Evolutionary conservation across 1,140 invertebrate species (phyloP).

Genomic region (Ceratitis capitata): DNA sequence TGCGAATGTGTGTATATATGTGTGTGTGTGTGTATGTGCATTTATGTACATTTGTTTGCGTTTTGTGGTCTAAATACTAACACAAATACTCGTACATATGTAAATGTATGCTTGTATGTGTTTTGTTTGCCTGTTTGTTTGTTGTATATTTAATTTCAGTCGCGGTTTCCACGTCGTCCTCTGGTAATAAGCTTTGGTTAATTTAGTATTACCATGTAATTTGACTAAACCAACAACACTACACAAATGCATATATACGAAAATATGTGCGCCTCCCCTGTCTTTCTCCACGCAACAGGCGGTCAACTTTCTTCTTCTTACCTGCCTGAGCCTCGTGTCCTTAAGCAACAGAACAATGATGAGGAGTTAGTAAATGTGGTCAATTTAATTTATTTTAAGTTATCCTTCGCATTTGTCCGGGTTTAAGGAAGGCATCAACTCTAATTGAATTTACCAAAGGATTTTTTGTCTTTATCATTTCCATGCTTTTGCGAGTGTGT

Average conservation of each 20-base stretch:
- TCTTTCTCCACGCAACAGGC: too few relatives aligned
- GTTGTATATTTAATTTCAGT: slow-evolving; percentile 23
- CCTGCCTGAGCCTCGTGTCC: neutral
- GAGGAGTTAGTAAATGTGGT: slow-evolving; percentile 1
- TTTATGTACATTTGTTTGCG: too few relatives aligned
- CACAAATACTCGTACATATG: neutral
- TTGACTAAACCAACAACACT: slow-evolving; percentile 27
- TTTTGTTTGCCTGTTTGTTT: neutral
- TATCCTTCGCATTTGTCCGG: slow-evolving; percentile 12
- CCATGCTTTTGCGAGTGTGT: neutral
- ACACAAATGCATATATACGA: neutral
- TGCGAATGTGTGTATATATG: neutral
- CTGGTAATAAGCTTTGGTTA: slow-evolving; percentile 33
- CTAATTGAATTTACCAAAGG: neutral
- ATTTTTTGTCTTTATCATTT: neutral
- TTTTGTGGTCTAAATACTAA: neutral
- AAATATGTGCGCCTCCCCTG: neutral
- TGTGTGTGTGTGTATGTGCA: neutral
- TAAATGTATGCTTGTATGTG: neutral
- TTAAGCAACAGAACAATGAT: slow-evolving; percentile 8
- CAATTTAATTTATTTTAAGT: slow-evolving; percentile 38
- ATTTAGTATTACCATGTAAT: slow-evolving; percentile 43
- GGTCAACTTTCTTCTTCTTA: too few relatives aligned
- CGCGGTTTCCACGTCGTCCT: slow-evolving; percentile 12
- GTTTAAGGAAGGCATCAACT: neutral